Evolutionary conservation across 2,113 vertebrate species (phyloP), one percentile per base, ranked within the genome.

Genomic region (Rhombomys opimus): DNA sequence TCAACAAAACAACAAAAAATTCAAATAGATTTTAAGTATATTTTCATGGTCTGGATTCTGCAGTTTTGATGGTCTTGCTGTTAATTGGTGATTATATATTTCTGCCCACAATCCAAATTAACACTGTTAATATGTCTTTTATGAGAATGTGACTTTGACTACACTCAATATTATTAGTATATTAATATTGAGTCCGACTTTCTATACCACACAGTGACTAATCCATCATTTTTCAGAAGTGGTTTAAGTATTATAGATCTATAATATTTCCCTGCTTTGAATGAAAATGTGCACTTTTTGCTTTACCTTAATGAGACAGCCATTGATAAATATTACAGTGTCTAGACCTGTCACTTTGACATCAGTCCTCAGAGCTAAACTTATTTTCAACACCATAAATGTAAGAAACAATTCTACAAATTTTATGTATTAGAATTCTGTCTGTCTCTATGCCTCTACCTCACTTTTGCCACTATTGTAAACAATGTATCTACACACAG

Each of bases 181-280:
- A 85, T 95, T 95, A 93, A 95, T 97, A 97, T 89, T 93, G 63
- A 95, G 14, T 93, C 80, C 91, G 10, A 93, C 7, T 82, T 27
- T 70, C 63, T 91, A 57, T 90, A 73, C 50, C 90, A 52, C 93
- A 75, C 41, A 91, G 59, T 54, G 68, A 95, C 65, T 73, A 96
- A 96, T 38, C 13, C 50, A 95, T 95, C 63, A 96, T 90, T 93
- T 95, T 96, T 94, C 57, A 91, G 84, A 96, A 75, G 75, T 80
- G 54, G 22, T 87, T 95, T 94, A 91, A 95, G 23, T 93, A 90
- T 67, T 84, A 88, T 75, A 90, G 59, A 95, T 96, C 85, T 93
- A 85, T 95, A 96, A 75, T 22, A 90, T 12, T 92, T 41, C 15
- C 92, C 32, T 46, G 32, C 23, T 38, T 95, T 95, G 85, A 65